These are phyloP conservation scores for Ctenoplectra terminalis DNA, from an alignment of 1,140 invertebrate species.

Conservation along the genomic window DNA sequence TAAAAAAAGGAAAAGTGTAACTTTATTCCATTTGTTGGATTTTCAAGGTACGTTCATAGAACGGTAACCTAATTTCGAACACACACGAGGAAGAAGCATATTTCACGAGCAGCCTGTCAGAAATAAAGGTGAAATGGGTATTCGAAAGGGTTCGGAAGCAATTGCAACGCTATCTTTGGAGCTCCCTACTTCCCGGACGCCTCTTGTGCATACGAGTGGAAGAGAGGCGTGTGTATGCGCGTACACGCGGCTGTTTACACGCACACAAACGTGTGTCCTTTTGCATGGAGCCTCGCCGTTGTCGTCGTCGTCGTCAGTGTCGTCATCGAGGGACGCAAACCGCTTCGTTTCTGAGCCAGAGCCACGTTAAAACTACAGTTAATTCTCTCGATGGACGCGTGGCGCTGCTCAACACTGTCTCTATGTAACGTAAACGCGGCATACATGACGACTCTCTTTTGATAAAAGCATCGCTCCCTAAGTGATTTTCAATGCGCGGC, in stretches of 20 bases:
- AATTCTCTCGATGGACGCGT: conserved; percentile 51
- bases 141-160: conserved; percentile 42
- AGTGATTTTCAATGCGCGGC: conserved; percentile 18
- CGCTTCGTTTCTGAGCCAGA: conserved; percentile 14
- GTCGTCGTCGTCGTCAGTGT: conserved; percentile 1
- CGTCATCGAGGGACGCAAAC: conserved; percentile 9
- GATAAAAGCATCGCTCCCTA: conserved; percentile 17
- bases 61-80: conserved; percentile 19
- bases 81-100: not conserved
- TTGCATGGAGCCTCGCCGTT: not conserved
- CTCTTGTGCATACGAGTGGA: conserved; percentile 16
- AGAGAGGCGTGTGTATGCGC: not conserved
- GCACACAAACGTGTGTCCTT: not conserved
- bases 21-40: not conserved
- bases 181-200: conserved; percentile 28
- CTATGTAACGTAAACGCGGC: conserved; percentile 21
- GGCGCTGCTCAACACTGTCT: conserved; percentile 17
- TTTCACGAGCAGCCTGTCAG: not conserved
- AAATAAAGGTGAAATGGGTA: conserved; percentile 33
- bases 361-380: conserved; percentile 56
- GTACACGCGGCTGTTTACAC: not conserved
- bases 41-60: not conserved
- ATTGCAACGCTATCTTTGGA: conserved; percentile 38
- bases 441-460: conserved; percentile 15
- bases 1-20: not conserved